A percentile compares a stretch with the other conserved stretches of the same genome.
These are phyloP conservation scores for Buceros bicornis DNA, from an alignment of 2,797 vertebrate genomes.

Conservation along the genomic window DNA sequence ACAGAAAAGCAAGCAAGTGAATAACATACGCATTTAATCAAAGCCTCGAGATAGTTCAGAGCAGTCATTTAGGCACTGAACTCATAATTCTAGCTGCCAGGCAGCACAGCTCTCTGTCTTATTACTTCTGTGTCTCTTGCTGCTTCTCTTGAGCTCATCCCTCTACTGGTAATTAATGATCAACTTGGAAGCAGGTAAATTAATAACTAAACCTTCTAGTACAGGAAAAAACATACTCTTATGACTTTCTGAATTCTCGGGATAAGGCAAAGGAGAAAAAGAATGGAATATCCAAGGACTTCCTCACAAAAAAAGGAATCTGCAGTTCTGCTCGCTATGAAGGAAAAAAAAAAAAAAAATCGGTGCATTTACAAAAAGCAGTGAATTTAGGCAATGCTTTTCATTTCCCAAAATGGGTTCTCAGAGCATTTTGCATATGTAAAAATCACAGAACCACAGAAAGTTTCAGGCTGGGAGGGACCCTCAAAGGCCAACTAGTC, in stretches of 20 bases:
- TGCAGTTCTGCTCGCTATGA: not conserved
- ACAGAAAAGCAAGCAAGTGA: not conserved
- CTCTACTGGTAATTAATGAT: not conserved
- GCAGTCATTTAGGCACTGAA: not conserved
- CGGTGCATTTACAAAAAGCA: no score
- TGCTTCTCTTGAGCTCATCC: not conserved
- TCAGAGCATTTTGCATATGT: not conserved
- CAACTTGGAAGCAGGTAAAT: not conserved
- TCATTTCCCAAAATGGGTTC: not conserved
- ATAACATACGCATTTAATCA: not conserved
- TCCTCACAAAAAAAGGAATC: accelerated
- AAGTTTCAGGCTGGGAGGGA: not conserved
- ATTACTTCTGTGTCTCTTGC: not conserved
- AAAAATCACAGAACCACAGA: not conserved
- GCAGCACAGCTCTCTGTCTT: not conserved
- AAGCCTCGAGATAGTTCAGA: not conserved
- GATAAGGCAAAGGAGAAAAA: not conserved
- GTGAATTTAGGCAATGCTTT: not conserved
- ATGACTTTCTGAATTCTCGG: not conserved
- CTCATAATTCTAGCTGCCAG: not conserved
- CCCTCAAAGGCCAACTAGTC: not conserved
- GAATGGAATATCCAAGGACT: not conserved
- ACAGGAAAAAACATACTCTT: not conserved
- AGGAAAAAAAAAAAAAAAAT: not conserved
- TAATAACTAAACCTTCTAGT: not conserved